These are phyloP conservation scores for Dione vanillae DNA, from an alignment of 2,888 invertebrate genomes.

Conservation along the genomic window DNA sequence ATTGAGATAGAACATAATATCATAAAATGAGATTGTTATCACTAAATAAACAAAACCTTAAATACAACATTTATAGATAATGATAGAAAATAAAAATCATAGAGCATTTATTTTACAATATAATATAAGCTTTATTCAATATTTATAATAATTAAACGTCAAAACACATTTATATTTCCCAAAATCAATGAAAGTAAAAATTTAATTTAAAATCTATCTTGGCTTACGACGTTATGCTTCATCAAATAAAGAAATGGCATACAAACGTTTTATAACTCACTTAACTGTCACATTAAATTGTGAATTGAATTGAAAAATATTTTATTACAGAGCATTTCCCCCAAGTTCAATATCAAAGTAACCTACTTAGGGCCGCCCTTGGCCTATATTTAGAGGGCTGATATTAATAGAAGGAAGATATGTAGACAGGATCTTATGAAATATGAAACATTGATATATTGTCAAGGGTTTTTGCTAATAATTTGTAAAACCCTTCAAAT, in stretches of 20 bases:
- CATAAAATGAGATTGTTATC: no score
- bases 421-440: slow-evolving; percentile 10
- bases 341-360: slow-evolving; percentile 40
- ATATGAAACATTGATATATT: slow-evolving; percentile 1
- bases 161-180: no score
- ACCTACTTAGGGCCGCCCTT: slow-evolving; percentile 39
- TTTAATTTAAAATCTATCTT: background rate
- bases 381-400: slow-evolving; percentile 37
- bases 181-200: no score
- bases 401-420: slow-evolving; percentile 31
- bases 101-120: no score
- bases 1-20: no score
- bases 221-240: no score
- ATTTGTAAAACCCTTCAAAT: background rate
- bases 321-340: slow-evolving; percentile 16
- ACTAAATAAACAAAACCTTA: no score
- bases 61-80: no score
- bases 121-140: no score
- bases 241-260: background rate
- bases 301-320: slow-evolving; percentile 10
- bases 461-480: background rate
- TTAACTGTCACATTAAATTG: slow-evolving; percentile 18
- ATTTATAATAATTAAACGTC: no score
- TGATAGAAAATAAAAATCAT: no score
- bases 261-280: background rate